Base-by-base conservation (phyloP, 2,797 vertebrate species). In the Syndactyla subalaris region DNA sequence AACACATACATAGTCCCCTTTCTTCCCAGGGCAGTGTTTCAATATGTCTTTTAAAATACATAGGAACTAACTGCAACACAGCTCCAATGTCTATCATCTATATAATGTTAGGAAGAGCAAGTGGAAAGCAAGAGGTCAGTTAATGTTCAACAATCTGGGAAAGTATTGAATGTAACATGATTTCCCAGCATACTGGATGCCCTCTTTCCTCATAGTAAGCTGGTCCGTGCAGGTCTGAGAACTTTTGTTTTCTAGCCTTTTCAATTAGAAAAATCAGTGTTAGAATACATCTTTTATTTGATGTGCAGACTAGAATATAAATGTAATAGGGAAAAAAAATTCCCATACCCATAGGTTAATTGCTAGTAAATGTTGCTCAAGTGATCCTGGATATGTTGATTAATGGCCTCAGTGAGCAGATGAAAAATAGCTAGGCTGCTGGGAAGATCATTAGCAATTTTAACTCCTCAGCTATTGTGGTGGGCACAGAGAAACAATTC, bases 181-280 rank as follows among this genome's bases (percentile, higher is more conserved):
- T 59, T 85, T 95, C 77, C 73, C 62, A 91, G 79, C 45, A 78
- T 95, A 96, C 58, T 96, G 93, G 95, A 93, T 89, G 55, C 45
- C 75, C 81, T 94, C 97, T 97, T 98, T 98, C 98, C 98, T 98
- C 97, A 94, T 98, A 98, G 98, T 98, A 98, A 98, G 97, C 98
- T 98, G 98, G 98, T 98, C 97, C 97, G 97, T 97, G 95, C 97
- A 98, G 94, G 97, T 98, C 98, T 98, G 98, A 98, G 98, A 98
- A 98, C 98, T 98, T 99, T 98, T 98, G 98, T 98, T 98, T 98
- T 97, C 93, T 51, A 95, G 92, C 71, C 91, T 96, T 96, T 97
- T 89, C 96, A 98, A 96, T 97, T 97, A 97, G 84, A 75, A 91
- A 82, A 95, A 89, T 54, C 83, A 83, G 52, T 73, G 94, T 96